A percentile compares a stretch with the other conserved stretches of the same genome.
These are phyloP conservation scores for Paracentrotus lividus DNA, from an alignment of 53 echinoderm and acorn worm species.

Conservation along the genomic window DNA sequence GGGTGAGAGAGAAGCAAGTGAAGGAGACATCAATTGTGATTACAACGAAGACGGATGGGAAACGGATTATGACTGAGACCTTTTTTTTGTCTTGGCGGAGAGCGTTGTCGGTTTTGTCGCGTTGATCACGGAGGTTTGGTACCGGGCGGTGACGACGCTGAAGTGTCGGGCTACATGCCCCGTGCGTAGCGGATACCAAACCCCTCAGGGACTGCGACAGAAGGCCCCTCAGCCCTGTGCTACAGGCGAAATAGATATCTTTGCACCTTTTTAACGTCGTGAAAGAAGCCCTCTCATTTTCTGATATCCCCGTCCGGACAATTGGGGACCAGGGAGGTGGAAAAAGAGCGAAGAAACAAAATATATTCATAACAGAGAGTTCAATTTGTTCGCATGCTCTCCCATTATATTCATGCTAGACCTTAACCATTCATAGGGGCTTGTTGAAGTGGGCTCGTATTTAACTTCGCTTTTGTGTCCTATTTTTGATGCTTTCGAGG, in stretches of 20 bases:
- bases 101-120: background rate
- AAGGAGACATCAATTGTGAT: constrained; percentile 28
- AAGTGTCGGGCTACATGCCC: background rate
- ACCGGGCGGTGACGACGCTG: background rate
- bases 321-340: background rate
- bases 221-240: constrained; percentile 38
- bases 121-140: background rate
- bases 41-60: background rate
- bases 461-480: constrained; percentile 62
- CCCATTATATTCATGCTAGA: constrained; percentile 28
- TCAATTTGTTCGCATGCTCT: constrained; percentile 43
- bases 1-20: background rate
- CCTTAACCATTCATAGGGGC: constrained; percentile 9
- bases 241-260: constrained; percentile 45
- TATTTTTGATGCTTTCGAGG: constrained; percentile 31
- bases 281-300: background rate
- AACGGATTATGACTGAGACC: constrained; percentile 6
- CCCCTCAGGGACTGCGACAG: constrained; percentile 23
- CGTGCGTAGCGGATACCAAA: constrained; percentile 25
- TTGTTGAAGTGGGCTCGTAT: constrained; percentile 60
- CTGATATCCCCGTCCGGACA: background rate
- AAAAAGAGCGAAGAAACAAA: constrained; percentile 58
- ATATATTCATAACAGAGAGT: constrained; percentile 58
- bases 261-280: constrained; percentile 13
- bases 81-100: background rate